Evolutionary conservation across 1,140 invertebrate genomes (phyloP).

Genomic region (Ostrea edulis): DNA sequence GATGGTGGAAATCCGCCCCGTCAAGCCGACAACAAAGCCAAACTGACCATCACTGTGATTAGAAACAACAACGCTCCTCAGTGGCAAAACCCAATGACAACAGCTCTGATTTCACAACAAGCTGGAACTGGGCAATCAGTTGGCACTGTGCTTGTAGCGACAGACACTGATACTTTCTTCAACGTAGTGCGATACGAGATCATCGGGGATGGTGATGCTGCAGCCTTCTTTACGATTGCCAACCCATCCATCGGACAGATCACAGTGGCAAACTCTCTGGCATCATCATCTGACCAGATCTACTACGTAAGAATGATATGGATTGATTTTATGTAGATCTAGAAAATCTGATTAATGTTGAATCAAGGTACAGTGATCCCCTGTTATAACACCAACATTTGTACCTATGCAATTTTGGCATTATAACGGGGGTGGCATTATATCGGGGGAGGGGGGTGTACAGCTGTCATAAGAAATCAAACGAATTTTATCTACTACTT

Average conservation of each 20-base stretch:
- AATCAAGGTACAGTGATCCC: no score
- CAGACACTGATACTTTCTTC: slow-evolving; percentile 48
- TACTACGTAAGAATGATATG: slow-evolving; percentile 57
- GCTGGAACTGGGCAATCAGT: slow-evolving; percentile 24
- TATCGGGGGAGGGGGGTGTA: no score
- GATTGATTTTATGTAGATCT: neutral
- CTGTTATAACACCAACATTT: no score
- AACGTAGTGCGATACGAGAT: slow-evolving; percentile 66
- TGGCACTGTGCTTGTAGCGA: slow-evolving; percentile 21
- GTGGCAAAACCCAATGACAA: slow-evolving; percentile 51
- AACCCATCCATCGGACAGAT: slow-evolving; percentile 49
- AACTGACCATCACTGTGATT: slow-evolving; percentile 62
- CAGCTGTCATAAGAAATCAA: no score
- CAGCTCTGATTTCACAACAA: slow-evolving; percentile 27
- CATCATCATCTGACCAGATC: slow-evolving; percentile 3
- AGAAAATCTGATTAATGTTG: neutral
- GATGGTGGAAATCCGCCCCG: slow-evolving; percentile 61
- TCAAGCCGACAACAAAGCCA: slow-evolving; percentile 51
- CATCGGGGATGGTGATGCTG: slow-evolving; percentile 64
- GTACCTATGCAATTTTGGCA: no score
- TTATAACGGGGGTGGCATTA: no score
- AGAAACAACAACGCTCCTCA: slow-evolving; percentile 61
- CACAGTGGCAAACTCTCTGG: slow-evolving; percentile 46
- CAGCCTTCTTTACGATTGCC: slow-evolving; percentile 60
- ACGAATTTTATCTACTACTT: no score